Percentiles rank a stretch among this genome's conserved stretches.
These are phyloP conservation scores for Aphyosemion australe DNA, from an alignment of 2,113 vertebrate species.

Conservation along the genomic window DNA sequence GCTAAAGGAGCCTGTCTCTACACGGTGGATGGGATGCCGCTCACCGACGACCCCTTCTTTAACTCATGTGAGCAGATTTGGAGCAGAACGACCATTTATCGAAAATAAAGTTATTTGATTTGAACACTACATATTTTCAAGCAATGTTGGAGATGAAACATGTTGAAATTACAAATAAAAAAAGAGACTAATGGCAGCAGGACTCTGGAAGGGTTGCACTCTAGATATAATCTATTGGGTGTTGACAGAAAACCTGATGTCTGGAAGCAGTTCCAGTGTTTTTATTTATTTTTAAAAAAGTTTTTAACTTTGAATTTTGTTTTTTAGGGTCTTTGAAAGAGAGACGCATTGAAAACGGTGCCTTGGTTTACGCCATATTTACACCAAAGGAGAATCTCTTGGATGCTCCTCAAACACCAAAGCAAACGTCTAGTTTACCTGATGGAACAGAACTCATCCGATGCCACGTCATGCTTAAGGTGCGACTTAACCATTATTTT, in stretches of 20 bases:
- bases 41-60: slow-evolving; percentile 71
- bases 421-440: fast-evolving
- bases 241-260: too few species aligned
- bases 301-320: not conserved
- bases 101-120: not conserved
- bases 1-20: slow-evolving; percentile 59
- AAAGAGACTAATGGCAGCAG: too few species aligned
- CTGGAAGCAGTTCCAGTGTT: too few species aligned
- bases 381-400: slow-evolving; percentile 60
- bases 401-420: not conserved
- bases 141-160: too few species aligned
- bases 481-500: not conserved
- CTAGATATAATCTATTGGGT: too few species aligned
- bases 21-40: slow-evolving; percentile 58
- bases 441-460: slow-evolving; percentile 37
- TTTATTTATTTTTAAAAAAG: not conserved
- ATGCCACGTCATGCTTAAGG: slow-evolving; percentile 73
- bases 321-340: slow-evolving; percentile 63
- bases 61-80: slow-evolving; percentile 63
- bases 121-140: too few species aligned
- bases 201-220: too few species aligned
- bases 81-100: not conserved
- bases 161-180: too few species aligned
- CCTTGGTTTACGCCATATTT: slow-evolving; percentile 63
- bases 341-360: slow-evolving; percentile 56